These are phyloP conservation scores for Nymphicus hollandicus DNA, from an alignment of 2,113 vertebrate species.

Conservation along the genomic window DNA sequence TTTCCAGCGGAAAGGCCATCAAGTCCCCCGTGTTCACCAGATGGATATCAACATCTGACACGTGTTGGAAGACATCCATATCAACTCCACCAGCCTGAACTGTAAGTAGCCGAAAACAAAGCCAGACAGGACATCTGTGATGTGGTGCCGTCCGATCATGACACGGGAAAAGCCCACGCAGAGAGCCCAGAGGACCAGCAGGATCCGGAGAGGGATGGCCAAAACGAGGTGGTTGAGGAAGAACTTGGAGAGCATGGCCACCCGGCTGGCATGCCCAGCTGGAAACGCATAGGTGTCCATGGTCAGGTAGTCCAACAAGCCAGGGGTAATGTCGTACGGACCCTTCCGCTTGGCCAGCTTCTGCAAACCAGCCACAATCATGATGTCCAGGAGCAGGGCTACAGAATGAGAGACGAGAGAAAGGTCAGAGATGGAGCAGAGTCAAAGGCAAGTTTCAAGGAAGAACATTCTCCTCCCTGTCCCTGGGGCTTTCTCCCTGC, in stretches of 20 bases:
- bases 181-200: constrained; percentile 93
- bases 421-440: neutral
- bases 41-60: constrained; percentile 94
- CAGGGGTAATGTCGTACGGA: constrained; percentile 85
- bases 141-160: constrained; percentile 90
- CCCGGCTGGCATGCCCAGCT: constrained; percentile 89
- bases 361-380: constrained; percentile 90
- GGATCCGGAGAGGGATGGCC: constrained; percentile 89
- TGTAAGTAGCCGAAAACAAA: constrained; percentile 90
- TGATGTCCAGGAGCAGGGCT: constrained; percentile 90
- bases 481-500: neutral
- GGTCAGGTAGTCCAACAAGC: constrained; percentile 87
- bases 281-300: constrained; percentile 96
- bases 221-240: constrained; percentile 94
- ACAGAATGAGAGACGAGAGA: neutral
- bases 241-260: constrained; percentile 94
- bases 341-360: constrained; percentile 89
- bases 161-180: constrained; percentile 89
- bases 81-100: constrained; percentile 90
- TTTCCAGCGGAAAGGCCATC: neutral
- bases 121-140: constrained; percentile 90
- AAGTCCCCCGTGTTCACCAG: constrained; percentile 64
- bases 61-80: constrained; percentile 92
- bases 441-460: neutral
- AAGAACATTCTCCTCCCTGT: neutral